Conservation (phyloP, 2,797 vertebrate species). For the Danio jaintianensis region DNA sequence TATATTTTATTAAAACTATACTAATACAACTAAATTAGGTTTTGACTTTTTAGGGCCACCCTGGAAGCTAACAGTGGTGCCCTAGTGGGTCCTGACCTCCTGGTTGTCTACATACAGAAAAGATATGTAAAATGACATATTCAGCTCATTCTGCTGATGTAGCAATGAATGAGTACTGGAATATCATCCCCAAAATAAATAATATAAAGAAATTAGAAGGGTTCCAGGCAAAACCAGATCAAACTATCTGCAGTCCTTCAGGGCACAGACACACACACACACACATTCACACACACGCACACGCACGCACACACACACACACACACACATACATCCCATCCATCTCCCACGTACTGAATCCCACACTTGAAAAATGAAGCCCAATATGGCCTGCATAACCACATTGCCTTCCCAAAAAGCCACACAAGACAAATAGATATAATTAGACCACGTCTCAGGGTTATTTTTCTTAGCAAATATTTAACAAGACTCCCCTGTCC, state of each 20-base stretch:
- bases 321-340: slow-evolving; percentile 53
- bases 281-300: no score
- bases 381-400: slow-evolving; percentile 72
- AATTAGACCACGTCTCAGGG: slow-evolving; percentile 80
- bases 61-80: background rate
- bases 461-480: slow-evolving; percentile 89
- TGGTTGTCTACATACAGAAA: background rate
- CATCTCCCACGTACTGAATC: slow-evolving; percentile 70
- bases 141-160: background rate
- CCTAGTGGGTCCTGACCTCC: background rate
- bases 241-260: slow-evolving; percentile 19
- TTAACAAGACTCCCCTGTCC: slow-evolving; percentile 81
- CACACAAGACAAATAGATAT: slow-evolving; percentile 82
- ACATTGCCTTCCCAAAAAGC: slow-evolving; percentile 75
- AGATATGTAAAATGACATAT: background rate
- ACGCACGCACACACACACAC: slow-evolving; percentile 22
- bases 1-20: background rate
- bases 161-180: slow-evolving; percentile 21
- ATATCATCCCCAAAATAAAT: slow-evolving; percentile 27
- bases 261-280: slow-evolving; percentile 18
- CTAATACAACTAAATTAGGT: background rate
- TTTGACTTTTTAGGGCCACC: background rate
- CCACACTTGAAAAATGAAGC: slow-evolving; percentile 81
- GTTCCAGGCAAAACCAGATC: slow-evolving; percentile 35
- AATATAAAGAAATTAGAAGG: slow-evolving; percentile 22